phyloP scores from a whole-genome alignment of 2,113 vertebrate genomes.

The Phylloscopus whistleri region DNA sequence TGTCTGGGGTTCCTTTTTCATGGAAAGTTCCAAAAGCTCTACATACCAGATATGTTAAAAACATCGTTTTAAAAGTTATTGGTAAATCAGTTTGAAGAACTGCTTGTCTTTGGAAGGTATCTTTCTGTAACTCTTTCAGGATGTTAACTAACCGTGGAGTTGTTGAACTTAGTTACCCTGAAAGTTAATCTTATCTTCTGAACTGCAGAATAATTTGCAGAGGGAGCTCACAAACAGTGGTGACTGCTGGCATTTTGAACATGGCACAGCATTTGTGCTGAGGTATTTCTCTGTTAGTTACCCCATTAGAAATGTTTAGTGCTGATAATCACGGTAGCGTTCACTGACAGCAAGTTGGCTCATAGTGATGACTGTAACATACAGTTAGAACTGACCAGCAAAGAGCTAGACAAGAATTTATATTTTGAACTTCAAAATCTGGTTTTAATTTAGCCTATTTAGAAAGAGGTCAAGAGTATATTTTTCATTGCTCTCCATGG shows the following conservation, averaged over 20 bases:
- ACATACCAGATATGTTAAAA: not conserved
- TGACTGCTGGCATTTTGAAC: not conserved
- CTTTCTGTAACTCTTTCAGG: not conserved
- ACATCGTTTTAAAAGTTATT: not conserved
- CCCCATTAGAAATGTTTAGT: not conserved
- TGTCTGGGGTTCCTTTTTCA: not conserved
- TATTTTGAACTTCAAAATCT: not conserved
- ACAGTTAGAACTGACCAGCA: not conserved
- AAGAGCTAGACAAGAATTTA: not conserved
- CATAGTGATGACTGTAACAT: not conserved
- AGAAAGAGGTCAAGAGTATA: not conserved
- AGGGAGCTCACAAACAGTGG: not conserved
- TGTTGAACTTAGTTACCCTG: not conserved
- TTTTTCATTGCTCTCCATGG: not conserved
- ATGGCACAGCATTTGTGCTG: not conserved
- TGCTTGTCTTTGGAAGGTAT: not conserved
- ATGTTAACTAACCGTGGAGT: not conserved
- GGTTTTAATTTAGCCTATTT: not conserved
- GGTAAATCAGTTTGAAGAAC: not conserved
- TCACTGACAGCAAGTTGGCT: not conserved
- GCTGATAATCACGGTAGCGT: fast-evolving
- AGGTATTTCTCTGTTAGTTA: not conserved
- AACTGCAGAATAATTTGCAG: not conserved
- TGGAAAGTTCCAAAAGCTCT: not conserved
- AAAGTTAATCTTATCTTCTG: not conserved